Base-by-base conservation (phyloP, 2,113 vertebrate species). In the Puma concolor region DNA sequence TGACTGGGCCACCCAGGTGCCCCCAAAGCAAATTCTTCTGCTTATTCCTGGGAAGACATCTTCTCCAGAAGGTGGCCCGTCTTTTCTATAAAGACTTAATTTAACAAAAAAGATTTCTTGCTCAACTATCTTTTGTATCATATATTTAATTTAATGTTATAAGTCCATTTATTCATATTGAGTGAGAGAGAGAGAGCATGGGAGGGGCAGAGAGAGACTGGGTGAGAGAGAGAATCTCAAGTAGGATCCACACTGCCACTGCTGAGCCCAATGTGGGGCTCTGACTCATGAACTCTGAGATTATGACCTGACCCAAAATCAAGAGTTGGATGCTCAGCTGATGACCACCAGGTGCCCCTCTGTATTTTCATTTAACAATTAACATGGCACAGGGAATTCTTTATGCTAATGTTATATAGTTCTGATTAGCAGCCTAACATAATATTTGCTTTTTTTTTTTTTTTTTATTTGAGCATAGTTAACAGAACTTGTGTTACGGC, bases 381-480 rank as follows among this genome's bases (percentile, higher is more conserved):
- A 98, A 99, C 98, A 98, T 98, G 97, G 97, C 97, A 98, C 97
- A 97, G 97, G 97, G 95, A 98, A 98, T 98, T 98, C 97, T 98
- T 99, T 98, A 99, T 98, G 98, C 98, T 99, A 99, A 99, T 99
- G 88, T 99, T 98, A 98, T 98, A 98, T 98, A 98, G 98, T 97
- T 99, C 98, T n/a, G n/a, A n/a, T n/a, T n/a, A n/a, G n/a, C n/a
- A n/a, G n/a, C 94, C 98, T 99, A 99, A 98, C 96, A 94, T 97
- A 98, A 99, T 99, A 99, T 98, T 98, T 98, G 97, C 88, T 98
- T 98, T 98, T 29, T 48, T 69, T 15, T 36, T 36, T 36, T 29
- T 76, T 48, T 41, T 64, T 74, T 60, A 25, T 60, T 76, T 76
- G 13, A 48, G 72, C 29, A 76, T 2, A 76, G 41, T 76, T 76